Percentiles rank a stretch among this genome's conserved stretches.
Conservation (phyloP, 2,797 vertebrate species). For the Sebastes iracundus region DNA sequence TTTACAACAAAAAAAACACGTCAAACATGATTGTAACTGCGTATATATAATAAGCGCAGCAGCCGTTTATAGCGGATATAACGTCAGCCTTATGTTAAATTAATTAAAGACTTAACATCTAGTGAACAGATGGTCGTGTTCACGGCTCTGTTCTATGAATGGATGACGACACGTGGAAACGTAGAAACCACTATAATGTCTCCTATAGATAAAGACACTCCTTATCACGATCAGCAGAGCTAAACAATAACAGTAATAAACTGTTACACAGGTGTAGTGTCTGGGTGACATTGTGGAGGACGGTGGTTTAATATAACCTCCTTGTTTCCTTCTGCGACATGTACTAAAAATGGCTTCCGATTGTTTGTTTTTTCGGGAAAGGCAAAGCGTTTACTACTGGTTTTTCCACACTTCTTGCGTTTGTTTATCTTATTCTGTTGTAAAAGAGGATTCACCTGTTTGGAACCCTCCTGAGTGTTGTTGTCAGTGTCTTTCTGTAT, state of each 20-base stretch:
- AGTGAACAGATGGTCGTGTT: not conserved
- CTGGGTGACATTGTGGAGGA: not conserved
- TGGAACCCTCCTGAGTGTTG: not conserved
- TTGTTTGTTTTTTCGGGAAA: not conserved
- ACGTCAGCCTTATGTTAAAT: not conserved
- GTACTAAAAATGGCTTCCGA: slow-evolving; percentile 72
- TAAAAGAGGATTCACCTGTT: not conserved
- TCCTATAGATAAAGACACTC: not conserved
- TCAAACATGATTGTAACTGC: not conserved
- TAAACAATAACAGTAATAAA: rapidly evolving
- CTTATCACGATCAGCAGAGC: rapidly evolving
- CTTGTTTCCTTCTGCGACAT: slow-evolving; percentile 56
- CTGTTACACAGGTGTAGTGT: rapidly evolving
- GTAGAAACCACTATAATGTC: not conserved
- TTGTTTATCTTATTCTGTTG: not conserved
- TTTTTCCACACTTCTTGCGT: not conserved
- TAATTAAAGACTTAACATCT: not conserved
- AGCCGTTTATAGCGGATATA: rapidly evolving
- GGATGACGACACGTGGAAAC: slow-evolving; percentile 71
- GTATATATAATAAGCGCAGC: rapidly evolving
- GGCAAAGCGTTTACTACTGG: not conserved
- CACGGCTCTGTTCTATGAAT: slow-evolving; percentile 38
- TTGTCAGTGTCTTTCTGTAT: not conserved
- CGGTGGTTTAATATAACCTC: not conserved
- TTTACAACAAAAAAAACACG: not conserved